Conservation (phyloP, 2,888 invertebrate species). For the Trachelus stipa region DNA sequence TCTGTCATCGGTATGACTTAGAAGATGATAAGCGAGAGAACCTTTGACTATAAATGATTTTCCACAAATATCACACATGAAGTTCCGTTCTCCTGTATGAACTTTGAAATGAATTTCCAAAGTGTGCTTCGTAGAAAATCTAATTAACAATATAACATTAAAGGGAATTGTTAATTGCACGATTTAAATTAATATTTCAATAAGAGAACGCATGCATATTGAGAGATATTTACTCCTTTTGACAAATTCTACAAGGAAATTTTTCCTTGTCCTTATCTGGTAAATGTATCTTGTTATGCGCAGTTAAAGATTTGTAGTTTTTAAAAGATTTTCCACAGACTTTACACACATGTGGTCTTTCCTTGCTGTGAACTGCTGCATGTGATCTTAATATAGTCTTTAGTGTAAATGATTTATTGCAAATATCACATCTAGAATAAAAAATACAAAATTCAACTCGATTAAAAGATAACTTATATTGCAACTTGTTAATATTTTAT, state of each 20-base stretch:
- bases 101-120: slow-evolving; percentile 49
- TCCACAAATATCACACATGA: slow-evolving; percentile 56
- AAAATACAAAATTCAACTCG: background rate
- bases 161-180: background rate
- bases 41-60: slow-evolving; percentile 55
- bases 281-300: slow-evolving; percentile 48
- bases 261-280: slow-evolving; percentile 47
- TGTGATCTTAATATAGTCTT: slow-evolving; percentile 47
- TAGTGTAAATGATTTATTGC: slow-evolving; percentile 50
- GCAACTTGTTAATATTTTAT: background rate
- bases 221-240: slow-evolving; percentile 46
- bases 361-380: slow-evolving; percentile 48
- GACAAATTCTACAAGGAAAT: slow-evolving; percentile 44
- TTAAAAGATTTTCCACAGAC: slow-evolving; percentile 53
- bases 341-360: slow-evolving; percentile 45
- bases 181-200: background rate
- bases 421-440: slow-evolving; percentile 47
- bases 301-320: slow-evolving; percentile 46
- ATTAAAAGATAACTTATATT: slow-evolving; percentile 3
- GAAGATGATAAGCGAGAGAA: slow-evolving; percentile 47
- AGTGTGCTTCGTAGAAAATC: slow-evolving; percentile 50
- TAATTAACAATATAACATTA: slow-evolving; percentile 18
- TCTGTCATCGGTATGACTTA: slow-evolving; percentile 46
- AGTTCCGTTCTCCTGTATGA: slow-evolving; percentile 54
- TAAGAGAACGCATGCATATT: background rate